Base-by-base conservation (phyloP, 92 coral and sea anemone species). In the Blastomussa wellsi region DNA sequence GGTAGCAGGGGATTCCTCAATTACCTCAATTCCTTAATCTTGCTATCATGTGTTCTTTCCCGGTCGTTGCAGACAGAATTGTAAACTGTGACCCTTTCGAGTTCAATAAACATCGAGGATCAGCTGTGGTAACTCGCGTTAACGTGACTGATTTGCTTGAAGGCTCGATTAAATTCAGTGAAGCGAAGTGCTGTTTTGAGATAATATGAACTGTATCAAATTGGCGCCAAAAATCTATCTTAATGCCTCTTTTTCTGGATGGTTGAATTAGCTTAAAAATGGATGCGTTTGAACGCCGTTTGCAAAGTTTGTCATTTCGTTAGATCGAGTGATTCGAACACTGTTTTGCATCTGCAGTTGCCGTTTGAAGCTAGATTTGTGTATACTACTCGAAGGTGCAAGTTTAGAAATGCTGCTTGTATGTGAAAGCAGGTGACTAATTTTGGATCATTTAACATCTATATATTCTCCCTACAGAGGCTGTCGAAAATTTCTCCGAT, bases 111-210 rank as follows among this genome's bases (percentile, higher is more conserved):
- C 29, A 33, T 53, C 17, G 7, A 16, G 57, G 17, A 37, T 5
- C 33, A 60, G 31, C 53, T 51, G 15, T 55, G 71, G 37, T 78
- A 14, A 16, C 32, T 66, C 37, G 76, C 44, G 44, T 70, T 69
- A n/a, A 70, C 66, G 85, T 69, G 75, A 7, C 47, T 81, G 74
- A 55, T 83, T 83, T 60, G 38, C 86, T 74, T 74, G 86, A 38
- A 32, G 69, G 55, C 44, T 83, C 60, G 60, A 2, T 83, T 57
- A 74, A 60, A 73, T 28, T 44, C 80, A 83, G 31, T 83, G 86
- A 74, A 83, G 80, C 86, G 86, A 39, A 72, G 38, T 71, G 42
- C 41, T 82, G 69, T 82, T 33, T 62, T 83, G 72, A 29, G 44
- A 72, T 19, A 53, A 41, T 20, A 37, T 57, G 12, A 82, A 35